phyloP scores from a whole-genome alignment of 2,888 invertebrate species.

The Standfussiana lucernea region DNA sequence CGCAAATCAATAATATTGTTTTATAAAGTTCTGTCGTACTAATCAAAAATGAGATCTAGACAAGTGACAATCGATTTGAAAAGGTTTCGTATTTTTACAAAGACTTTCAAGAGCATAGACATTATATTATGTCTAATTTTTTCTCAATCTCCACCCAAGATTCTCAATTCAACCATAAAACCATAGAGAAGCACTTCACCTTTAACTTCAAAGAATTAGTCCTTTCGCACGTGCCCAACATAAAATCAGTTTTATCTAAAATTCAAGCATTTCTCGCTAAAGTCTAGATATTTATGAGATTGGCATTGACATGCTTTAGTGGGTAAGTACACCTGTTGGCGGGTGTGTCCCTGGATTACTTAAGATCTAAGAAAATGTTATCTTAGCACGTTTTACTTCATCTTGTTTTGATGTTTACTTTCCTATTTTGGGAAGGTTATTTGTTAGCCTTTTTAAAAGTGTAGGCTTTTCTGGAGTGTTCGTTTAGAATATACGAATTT shows the following conservation, averaged over 20 bases:
- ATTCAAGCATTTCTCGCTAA: constrained; percentile 12
- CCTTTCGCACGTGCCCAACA: not conserved
- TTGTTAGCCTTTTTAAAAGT: not conserved
- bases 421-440: not conserved
- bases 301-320: constrained; percentile 48
- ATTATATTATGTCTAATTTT: not conserved
- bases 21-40: not conserved
- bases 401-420: constrained; percentile 15
- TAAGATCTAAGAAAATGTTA: constrained; percentile 25
- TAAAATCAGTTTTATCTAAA: constrained; percentile 22
- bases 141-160: not conserved
- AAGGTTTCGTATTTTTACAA: not conserved
- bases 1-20: not conserved
- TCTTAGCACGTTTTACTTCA: constrained; percentile 1
- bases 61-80: not conserved
- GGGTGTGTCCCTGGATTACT: constrained; percentile 28
- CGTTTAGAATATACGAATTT: not conserved
- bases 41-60: not conserved
- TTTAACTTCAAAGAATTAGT: too few relatives aligned
- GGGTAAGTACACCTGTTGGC: constrained; percentile 25
- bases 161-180: constrained; percentile 13
- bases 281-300: constrained; percentile 40
- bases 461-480: not conserved
- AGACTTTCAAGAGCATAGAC: not conserved
- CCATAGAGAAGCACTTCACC: constrained; percentile 16